Percentiles rank a stretch among this genome's conserved stretches.
phyloP scores from a whole-genome alignment of 2,113 vertebrate genomes.

The Ophthalmotilapia sp. region DNA sequence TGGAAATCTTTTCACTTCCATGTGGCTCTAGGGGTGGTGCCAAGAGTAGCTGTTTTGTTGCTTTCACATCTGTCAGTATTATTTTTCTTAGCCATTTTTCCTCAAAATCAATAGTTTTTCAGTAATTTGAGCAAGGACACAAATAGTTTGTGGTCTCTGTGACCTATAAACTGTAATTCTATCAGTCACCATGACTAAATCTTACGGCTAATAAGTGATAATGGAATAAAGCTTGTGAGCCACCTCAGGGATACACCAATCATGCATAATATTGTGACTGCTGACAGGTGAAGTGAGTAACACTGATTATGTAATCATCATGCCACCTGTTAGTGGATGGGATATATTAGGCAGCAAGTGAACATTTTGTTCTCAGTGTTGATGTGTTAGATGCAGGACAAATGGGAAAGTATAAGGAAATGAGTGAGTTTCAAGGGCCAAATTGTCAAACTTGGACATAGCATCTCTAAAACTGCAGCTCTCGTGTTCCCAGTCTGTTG shows the following conservation, averaged over 20 bases:
- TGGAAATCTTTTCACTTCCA: not conserved
- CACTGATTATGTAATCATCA: not conserved
- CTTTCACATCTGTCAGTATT: not conserved
- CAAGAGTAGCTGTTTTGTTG: not conserved
- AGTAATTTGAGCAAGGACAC: not conserved
- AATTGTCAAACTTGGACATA: not conserved
- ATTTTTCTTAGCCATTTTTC: not conserved
- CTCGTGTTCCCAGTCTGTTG: not conserved
- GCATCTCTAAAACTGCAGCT: accelerated
- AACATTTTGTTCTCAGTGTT: not conserved
- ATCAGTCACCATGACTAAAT: not conserved
- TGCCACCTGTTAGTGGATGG: not conserved
- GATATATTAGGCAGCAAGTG: not conserved
- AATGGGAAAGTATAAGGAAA: not conserved
- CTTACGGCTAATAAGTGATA: not conserved
- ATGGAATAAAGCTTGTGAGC: not conserved
- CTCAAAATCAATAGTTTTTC: not conserved
- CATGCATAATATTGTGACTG: not conserved
- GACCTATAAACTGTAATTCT: not conserved
- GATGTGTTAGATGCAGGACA: not conserved
- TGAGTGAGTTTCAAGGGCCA: not conserved
- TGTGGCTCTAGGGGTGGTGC: not conserved
- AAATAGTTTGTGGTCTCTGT: not conserved
- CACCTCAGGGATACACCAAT: not conserved
- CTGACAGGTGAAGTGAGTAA: not conserved